Conservation (phyloP, 2,113 vertebrate genomes). For the Vimba vimba region DNA sequence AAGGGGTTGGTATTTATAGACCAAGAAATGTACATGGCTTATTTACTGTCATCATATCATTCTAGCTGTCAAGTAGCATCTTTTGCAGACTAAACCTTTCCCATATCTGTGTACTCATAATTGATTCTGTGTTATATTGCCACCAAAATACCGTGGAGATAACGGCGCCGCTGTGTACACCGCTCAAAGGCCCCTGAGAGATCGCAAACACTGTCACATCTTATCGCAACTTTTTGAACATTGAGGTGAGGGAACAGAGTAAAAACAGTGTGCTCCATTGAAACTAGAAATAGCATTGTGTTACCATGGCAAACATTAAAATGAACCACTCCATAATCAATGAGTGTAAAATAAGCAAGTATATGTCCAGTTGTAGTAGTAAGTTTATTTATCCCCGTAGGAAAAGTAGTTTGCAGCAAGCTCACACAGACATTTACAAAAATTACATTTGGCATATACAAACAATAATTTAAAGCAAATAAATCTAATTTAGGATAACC, state of each 20-base stretch:
- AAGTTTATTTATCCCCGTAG: no score
- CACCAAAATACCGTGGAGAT: slow-evolving; percentile 74
- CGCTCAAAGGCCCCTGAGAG: slow-evolving; percentile 68
- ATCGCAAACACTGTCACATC: slow-evolving; percentile 77
- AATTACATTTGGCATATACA: no score
- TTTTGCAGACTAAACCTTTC: slow-evolving; percentile 74
- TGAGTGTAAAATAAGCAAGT: slow-evolving; percentile 7
- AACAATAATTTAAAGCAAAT: no score
- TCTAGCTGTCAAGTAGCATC: slow-evolving; percentile 73
- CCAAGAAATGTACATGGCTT: slow-evolving; percentile 63
- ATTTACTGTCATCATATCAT: slow-evolving; percentile 75
- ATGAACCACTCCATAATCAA: slow-evolving; percentile 39
- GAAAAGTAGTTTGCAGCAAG: no score
- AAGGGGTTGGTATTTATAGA: slow-evolving; percentile 72
- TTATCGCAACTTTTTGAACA: slow-evolving; percentile 76
- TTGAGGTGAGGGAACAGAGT: slow-evolving; percentile 52
- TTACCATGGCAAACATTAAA: slow-evolving; percentile 68
- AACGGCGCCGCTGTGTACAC: slow-evolving; percentile 67
- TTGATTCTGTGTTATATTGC: slow-evolving; percentile 80
- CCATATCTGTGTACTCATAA: slow-evolving; percentile 76
- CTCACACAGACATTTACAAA: no score
- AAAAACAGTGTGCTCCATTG: slow-evolving; percentile 64
- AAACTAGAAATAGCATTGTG: slow-evolving; percentile 65
- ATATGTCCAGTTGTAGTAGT: no score
- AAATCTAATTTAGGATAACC: no score